Conservation (phyloP, 1,140 invertebrate genomes). For the Pseudomyrmex pallidus region DNA sequence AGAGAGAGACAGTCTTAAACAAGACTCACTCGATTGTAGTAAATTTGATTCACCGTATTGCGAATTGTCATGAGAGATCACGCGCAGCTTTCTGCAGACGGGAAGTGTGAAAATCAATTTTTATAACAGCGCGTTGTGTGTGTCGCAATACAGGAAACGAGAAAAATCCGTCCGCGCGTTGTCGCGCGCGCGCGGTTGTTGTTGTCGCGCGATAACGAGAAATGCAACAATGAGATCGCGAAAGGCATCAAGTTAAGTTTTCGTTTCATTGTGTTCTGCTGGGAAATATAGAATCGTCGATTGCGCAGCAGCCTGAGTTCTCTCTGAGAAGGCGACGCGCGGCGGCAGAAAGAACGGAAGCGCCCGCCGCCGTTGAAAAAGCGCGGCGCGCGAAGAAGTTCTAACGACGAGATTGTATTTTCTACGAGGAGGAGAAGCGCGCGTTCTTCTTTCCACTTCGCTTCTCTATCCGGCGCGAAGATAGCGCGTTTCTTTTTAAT, state of each 20-base stretch:
- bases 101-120: constrained; percentile 24
- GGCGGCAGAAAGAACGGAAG: constrained; percentile 21
- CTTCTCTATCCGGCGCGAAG: no score
- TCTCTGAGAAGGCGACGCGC: background rate
- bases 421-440: background rate
- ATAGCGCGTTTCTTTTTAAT: constrained; percentile 38
- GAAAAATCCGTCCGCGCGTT: constrained; percentile 5
- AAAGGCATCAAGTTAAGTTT: constrained; percentile 37
- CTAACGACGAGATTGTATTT: constrained; percentile 30
- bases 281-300: constrained; percentile 31
- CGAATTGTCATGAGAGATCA: background rate
- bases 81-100: background rate
- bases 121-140: background rate
- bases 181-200: background rate
- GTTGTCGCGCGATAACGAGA: constrained; percentile 22
- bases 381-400: constrained; percentile 11
- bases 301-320: constrained; percentile 32
- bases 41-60: background rate
- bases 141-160: constrained; percentile 11
- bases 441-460: background rate
- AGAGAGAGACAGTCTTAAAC: constrained; percentile 16
- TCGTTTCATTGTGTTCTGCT: constrained; percentile 37
- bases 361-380: constrained; percentile 14
- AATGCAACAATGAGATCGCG: constrained; percentile 31
- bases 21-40: background rate